Base-by-base conservation (phyloP, 2,797 vertebrate genomes). In the Morus bassanus region DNA sequence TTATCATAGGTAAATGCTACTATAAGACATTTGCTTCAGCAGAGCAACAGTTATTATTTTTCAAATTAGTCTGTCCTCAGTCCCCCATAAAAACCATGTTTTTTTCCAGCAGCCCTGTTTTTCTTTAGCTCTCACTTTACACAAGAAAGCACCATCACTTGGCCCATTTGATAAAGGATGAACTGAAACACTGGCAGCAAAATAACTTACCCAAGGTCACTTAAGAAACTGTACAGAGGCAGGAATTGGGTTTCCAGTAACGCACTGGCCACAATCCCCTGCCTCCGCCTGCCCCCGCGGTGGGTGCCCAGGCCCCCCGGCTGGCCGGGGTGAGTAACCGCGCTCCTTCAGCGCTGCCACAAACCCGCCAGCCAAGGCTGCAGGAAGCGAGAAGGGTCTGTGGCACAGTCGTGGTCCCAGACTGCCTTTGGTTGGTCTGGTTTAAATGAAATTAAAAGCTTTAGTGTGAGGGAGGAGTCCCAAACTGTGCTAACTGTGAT, bases 401-500 rank as follows among this genome's bases (percentile, higher is more conserved):
- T 2, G 13, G 61, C 18, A 10, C 11, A 11, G 61, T 5, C 1
- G 0, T 13, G 39, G 30, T 27, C 27, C 1, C 6, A 10, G 23
- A 28, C 54, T 14, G 14, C 67, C 45, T 77, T 22, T 0, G 3
- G 9, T 13, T 31, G 46, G 22, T n/a, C 33, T 78, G 48, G 5
- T 68, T 78, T 57, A 39, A 53, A 56, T 5, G 12, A 56, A 46
- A 43, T 31, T 4, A 51, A 50, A 76, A 81, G 33, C 9, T 64
- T 63, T 59, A n/a, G 9, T 13, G 7, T 13, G 21, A 59, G 23
- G 31, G 13, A 7, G 9, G 57, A 39, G 48, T 41, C 61, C 45
- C 21, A 41, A 51, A 37, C 17, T 37, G 41, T 13, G 39, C 4
- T 31, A 64, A 24, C 17, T 35, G 33, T 11, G 39, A 4, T 37